Evolutionary conservation across 2,888 invertebrate genomes (phyloP).

Genomic region (Beris morrisii): DNA sequence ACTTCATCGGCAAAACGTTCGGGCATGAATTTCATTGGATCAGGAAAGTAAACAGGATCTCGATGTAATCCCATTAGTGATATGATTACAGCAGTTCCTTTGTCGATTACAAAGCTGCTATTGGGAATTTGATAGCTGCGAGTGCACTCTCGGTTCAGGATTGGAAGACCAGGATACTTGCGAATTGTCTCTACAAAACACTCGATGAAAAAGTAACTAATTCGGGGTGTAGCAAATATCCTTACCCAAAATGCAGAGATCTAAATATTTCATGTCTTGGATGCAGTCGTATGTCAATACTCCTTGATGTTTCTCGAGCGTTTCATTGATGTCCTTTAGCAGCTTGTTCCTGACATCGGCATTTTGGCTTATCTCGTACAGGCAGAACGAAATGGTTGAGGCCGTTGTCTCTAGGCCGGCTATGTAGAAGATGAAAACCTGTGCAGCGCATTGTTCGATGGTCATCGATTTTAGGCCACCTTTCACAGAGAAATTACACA

Average conservation of each 20-base stretch:
- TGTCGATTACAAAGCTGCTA: slow-evolving; percentile 48
- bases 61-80: slow-evolving; percentile 55
- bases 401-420: slow-evolving; percentile 59
- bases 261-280: slow-evolving; percentile 56
- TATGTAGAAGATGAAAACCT: slow-evolving; percentile 55
- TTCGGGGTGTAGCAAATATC: background rate
- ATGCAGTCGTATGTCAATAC: slow-evolving; percentile 54
- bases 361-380: slow-evolving; percentile 56
- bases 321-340: slow-evolving; percentile 50
- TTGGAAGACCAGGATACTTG: slow-evolving; percentile 55
- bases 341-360: slow-evolving; percentile 51
- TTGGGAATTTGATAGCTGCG: slow-evolving; percentile 50
- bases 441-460: slow-evolving; percentile 50
- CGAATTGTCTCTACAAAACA: slow-evolving; percentile 51
- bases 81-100: slow-evolving; percentile 53
- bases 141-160: slow-evolving; percentile 54
- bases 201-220: too few relatives aligned
- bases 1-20: slow-evolving; percentile 52
- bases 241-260: slow-evolving; percentile 54
- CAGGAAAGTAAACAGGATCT: slow-evolving; percentile 53
- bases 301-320: slow-evolving; percentile 48
- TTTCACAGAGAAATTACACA: background rate
- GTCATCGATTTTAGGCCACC: slow-evolving; percentile 16
- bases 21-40: slow-evolving; percentile 56
- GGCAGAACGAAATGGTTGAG: slow-evolving; percentile 51